Base-by-base conservation (phyloP, 2,113 vertebrate genomes). In the Datnioides undecimradiatus region DNA sequence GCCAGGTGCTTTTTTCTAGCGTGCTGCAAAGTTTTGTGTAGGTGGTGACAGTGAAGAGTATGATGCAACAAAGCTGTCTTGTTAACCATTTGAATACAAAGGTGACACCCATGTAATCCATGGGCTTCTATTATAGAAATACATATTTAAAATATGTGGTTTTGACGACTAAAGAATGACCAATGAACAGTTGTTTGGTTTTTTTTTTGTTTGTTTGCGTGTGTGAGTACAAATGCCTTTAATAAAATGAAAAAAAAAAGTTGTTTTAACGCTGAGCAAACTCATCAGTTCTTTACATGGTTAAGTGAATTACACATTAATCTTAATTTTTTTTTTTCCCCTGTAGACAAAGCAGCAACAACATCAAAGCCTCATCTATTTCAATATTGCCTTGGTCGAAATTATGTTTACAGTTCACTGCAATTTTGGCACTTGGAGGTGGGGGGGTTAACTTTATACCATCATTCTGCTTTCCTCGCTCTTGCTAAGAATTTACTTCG, bases 361-460 rank as follows among this genome's bases (percentile, higher is more conserved):
- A 27, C 19, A 46, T 81, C 27, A 88, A 58, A 46, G 8, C 40
- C 23, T 69, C 79, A 69, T 89, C 29, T 66, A 29, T 79, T 84
- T 84, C 36, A 73, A 79, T 84, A 65, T 19, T 23, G 6, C 40
- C 62, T 70, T 0, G 0, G 23, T 67, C 17, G 5, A 73, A 73
- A 48, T 21, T 27, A 10, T 1, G 1, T n/a, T 60, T 34, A 74
- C 31, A 57, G 52, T 51, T 34, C 5, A 34, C 29, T 46, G 52
- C 27, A 17, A 17, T 71, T 62, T 46, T 64, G 38, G 8, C 29
- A 52, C 12, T 33, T 49, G 11, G 1, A 43, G 19, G 6, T 60
- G 21, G 21, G 19, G 16, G 54, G 33, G 45, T 68, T 67, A 11
- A 29, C 43, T 43, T 31, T 9, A 21, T 36, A 36, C 14, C 8